phyloP scores from a whole-genome alignment of 1,140 invertebrate genomes.

The Medauroidea extradentata region DNA sequence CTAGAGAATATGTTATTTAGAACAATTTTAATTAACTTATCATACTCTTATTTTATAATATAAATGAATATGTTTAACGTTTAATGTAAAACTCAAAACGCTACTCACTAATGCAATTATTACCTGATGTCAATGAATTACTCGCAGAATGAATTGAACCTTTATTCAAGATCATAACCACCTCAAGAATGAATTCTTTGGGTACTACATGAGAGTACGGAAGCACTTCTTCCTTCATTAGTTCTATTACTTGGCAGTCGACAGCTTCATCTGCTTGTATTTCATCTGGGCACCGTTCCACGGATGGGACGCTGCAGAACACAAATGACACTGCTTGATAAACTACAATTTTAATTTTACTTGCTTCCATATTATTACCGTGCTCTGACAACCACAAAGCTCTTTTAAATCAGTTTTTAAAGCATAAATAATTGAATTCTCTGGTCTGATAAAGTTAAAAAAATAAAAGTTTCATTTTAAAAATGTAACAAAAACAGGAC shows the following conservation, averaged over 20 bases:
- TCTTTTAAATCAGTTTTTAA: background rate
- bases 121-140: conserved; percentile 35
- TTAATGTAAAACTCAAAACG: too few species aligned
- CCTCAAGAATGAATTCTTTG: conserved; percentile 78
- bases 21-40: too few species aligned
- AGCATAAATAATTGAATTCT: conserved; percentile 11
- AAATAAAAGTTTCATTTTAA: too few species aligned
- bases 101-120: too few species aligned
- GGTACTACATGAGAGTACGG: conserved; percentile 76
- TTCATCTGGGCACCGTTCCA: conserved; percentile 73
- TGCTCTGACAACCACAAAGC: conserved; percentile 16
- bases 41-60: too few species aligned
- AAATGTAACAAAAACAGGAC: too few species aligned
- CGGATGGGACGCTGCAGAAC: conserved; percentile 46
- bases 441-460: too few species aligned
- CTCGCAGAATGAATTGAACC: conserved; percentile 90
- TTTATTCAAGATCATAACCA: conserved; percentile 86
- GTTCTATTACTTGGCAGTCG: conserved; percentile 82
- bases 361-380: conserved; percentile 8
- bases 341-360: too few species aligned
- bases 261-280: conserved; percentile 78
- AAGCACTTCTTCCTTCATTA: conserved; percentile 80
- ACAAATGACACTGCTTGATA: background rate
- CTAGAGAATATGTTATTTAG: too few species aligned
- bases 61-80: too few species aligned